These are phyloP conservation scores for Syrphus vitripennis DNA, from an alignment of 2,888 invertebrate genomes.

Conservation along the genomic window DNA sequence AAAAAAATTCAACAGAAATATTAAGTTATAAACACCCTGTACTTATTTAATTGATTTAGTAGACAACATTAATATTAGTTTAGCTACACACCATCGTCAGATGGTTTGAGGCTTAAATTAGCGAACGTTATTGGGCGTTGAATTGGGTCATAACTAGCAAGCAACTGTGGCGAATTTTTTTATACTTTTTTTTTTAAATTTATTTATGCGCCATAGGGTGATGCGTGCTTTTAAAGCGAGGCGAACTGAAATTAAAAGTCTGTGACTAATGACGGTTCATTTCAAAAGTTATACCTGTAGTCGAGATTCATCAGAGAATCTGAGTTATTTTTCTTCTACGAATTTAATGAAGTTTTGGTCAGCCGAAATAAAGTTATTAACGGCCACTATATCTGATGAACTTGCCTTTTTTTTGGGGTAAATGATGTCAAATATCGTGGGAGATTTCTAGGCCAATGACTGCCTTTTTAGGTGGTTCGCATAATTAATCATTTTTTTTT, in stretches of 20 bases:
- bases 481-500: conserved; percentile 1
- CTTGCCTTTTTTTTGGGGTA: background rate
- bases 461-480: conserved; percentile 5
- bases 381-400: background rate
- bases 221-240: conserved; percentile 26
- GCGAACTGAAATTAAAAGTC: conserved; percentile 39
- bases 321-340: background rate
- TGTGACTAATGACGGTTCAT: conserved; percentile 55
- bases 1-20: background rate
- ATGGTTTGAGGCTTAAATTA: conserved; percentile 31
- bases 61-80: background rate
- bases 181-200: background rate
- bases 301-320: background rate
- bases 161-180: conserved; percentile 31
- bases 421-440: conserved; percentile 52
- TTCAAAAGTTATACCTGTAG: background rate
- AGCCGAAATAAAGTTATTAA: conserved; percentile 3
- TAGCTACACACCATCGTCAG: conserved; percentile 8
- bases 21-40: background rate
- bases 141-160: conserved; percentile 50
- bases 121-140: conserved; percentile 51
- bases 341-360: conserved; percentile 12
- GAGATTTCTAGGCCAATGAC: conserved; percentile 30
- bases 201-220: conserved; percentile 24
- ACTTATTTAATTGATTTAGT: background rate